Evolutionary conservation across 2,888 invertebrate genomes (phyloP).

Genomic region (Microplitis manilae): DNA sequence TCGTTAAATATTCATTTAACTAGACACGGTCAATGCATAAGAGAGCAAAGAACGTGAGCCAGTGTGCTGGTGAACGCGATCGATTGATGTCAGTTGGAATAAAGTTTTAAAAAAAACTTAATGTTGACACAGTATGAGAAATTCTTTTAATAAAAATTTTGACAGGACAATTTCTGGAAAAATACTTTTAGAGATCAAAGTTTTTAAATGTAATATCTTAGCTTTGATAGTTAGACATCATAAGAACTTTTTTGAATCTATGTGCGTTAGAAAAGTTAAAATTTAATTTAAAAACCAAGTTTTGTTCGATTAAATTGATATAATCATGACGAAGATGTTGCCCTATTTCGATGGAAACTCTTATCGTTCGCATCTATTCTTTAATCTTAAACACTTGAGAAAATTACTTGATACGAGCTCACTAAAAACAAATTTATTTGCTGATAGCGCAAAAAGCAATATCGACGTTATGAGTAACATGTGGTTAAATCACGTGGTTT

Average conservation of each 20-base stretch:
- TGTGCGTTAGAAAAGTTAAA: background rate
- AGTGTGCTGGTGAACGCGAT: slow-evolving; percentile 1
- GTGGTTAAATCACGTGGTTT: background rate
- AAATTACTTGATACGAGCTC: background rate
- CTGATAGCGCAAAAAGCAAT: slow-evolving; percentile 15
- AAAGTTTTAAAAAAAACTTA: background rate
- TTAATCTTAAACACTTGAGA: slow-evolving; percentile 17
- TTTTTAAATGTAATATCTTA: slow-evolving; percentile 9
- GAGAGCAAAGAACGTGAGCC: background rate
- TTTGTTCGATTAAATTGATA: background rate
- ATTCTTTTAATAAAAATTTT: background rate
- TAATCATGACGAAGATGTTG: slow-evolving; percentile 12
- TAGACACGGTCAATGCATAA: background rate
- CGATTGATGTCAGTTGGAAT: slow-evolving; percentile 4
- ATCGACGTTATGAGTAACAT: slow-evolving; percentile 13
- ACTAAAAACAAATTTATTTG: slow-evolving; percentile 12
- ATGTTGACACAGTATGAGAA: background rate
- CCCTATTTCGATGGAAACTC: background rate
- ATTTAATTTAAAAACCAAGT: background rate
- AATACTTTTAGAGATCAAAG: slow-evolving; percentile 20
- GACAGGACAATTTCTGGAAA: background rate
- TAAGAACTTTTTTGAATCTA: background rate
- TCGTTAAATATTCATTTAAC: slow-evolving; percentile 29
- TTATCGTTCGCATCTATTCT: background rate
- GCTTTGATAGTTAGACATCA: too few species aligned